phyloP scores from a whole-genome alignment of 92 coral and sea anemone species.

The Diadumene lineata region DNA sequence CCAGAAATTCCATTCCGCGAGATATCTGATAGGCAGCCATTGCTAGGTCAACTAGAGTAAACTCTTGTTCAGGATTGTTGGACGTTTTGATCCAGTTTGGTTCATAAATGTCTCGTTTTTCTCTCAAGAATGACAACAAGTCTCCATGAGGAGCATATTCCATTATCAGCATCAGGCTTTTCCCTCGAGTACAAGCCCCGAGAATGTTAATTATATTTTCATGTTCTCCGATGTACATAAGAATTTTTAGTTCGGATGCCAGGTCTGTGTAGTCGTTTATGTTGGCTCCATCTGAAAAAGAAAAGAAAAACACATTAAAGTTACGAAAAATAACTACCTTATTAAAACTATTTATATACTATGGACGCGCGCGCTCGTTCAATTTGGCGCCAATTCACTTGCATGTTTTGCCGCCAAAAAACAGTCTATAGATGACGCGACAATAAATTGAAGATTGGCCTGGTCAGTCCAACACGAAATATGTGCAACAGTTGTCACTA shows the following conservation, averaged over 20 bases:
- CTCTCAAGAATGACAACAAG: conserved; percentile 71
- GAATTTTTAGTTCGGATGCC: conserved; percentile 86
- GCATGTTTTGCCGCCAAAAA: too few species aligned
- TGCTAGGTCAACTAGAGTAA: conserved; percentile 75
- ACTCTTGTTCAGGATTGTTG: conserved; percentile 75
- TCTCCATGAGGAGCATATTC: conserved; percentile 91
- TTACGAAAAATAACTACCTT: neutral
- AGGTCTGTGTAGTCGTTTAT: conserved; percentile 79
- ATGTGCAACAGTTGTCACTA: too few species aligned
- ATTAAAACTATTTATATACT: too few species aligned
- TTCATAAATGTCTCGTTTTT: conserved; percentile 63
- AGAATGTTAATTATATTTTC: conserved; percentile 86
- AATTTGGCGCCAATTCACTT: too few species aligned
- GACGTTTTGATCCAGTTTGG: conserved; percentile 68
- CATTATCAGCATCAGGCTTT: conserved; percentile 74
- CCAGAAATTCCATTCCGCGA: conserved; percentile 84
- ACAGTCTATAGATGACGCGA: too few species aligned
- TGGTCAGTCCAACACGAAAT: too few species aligned
- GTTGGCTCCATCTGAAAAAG: conserved; percentile 58
- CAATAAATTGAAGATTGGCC: too few species aligned
- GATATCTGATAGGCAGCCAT: conserved; percentile 77
- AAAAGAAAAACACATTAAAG: neutral
- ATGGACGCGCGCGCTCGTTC: too few species aligned
- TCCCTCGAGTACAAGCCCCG: conserved; percentile 90
- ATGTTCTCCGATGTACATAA: conserved; percentile 85